Percentiles rank a stretch among this genome's conserved stretches.
Conservation (phyloP, 92 coral and sea anemone genomes). For the Phenganax marumi region DNA sequence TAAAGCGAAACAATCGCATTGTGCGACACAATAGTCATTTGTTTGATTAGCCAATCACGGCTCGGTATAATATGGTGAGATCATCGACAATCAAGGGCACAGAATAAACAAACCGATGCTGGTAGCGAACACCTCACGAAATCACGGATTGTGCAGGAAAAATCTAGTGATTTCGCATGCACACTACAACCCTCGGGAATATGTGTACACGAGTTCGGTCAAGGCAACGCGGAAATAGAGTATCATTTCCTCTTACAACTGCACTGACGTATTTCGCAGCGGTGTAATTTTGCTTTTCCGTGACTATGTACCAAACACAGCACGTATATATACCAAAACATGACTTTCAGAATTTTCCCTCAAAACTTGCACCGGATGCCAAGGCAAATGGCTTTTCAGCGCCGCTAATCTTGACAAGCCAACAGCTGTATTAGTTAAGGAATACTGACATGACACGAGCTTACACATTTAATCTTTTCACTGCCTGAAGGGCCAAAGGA, state of each 20-base stretch:
- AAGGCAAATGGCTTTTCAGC: not conserved
- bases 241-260: not conserved
- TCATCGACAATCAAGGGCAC: constrained; percentile 23
- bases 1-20: constrained; percentile 27
- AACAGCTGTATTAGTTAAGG: constrained; percentile 2
- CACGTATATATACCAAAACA: not conserved
- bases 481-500: not conserved
- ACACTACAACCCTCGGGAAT: not conserved
- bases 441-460: constrained; percentile 8
- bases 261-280: constrained; percentile 7
- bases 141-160: not conserved
- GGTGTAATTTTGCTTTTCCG: not conserved
- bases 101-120: constrained; percentile 25
- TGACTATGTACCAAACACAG: not conserved
- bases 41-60: constrained; percentile 27
- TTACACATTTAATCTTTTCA: constrained; percentile 19
- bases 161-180: not conserved
- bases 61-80: constrained; percentile 8
- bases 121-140: not conserved
- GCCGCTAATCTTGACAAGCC: constrained; percentile 5
- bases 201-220: not conserved
- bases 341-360: constrained; percentile 1
- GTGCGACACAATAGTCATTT: constrained; percentile 31
- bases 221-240: not conserved
- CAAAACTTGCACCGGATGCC: not conserved